Conservation (phyloP, 2,797 vertebrate genomes). For the Helarctos malayanus region DNA sequence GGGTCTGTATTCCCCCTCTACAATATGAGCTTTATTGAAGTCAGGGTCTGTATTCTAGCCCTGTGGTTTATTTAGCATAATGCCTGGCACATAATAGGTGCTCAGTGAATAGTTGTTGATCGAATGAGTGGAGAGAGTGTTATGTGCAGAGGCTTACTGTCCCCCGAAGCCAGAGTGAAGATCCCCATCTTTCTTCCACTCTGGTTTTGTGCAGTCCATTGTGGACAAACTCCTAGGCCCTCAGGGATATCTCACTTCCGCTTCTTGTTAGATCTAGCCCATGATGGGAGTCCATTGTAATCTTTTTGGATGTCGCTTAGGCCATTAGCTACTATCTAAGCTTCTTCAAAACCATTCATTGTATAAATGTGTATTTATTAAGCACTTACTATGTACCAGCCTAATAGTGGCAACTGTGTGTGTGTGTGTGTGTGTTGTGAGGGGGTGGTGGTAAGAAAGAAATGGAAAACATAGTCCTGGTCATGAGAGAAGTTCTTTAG, state of each 20-base stretch:
- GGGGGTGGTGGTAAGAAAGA: not conserved
- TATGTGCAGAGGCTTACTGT: not conserved
- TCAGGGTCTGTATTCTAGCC: not conserved
- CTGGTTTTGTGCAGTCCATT: not conserved
- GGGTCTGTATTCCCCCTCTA: not conserved
- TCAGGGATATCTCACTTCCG: not conserved
- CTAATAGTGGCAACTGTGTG: not conserved
- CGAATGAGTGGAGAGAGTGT: not conserved
- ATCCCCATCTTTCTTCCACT: not conserved
- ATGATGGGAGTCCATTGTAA: not conserved
- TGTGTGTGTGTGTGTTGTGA: too few relatives aligned
- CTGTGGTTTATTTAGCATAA: not conserved
- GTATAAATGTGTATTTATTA: not conserved
- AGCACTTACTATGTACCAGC: not conserved
- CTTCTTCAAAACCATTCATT: not conserved
- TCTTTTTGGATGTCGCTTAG: not conserved
- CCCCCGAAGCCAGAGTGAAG: not conserved
- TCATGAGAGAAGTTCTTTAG: not conserved
- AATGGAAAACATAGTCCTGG: not conserved
- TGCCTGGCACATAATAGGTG: not conserved
- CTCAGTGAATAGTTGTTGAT: not conserved
- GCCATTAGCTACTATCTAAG: not conserved
- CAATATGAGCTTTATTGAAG: not conserved
- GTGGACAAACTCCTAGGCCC: not conserved
- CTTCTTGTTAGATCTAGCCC: not conserved